phyloP scores from a whole-genome alignment of 1,140 invertebrate genomes.

The Euura saliciscinereae region DNA sequence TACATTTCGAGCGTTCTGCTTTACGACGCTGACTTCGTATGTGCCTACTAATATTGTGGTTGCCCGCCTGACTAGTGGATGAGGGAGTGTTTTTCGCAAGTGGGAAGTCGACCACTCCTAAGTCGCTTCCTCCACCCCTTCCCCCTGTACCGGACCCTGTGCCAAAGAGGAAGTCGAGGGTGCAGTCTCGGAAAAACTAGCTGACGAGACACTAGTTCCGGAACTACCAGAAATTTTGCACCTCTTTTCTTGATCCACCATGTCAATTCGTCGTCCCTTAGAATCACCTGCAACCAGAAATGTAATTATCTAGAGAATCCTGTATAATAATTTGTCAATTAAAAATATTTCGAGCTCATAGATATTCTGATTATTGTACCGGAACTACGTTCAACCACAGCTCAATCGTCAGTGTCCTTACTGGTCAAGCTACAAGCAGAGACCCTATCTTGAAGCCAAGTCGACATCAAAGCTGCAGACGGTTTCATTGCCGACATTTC shows the following conservation, averaged over 20 bases:
- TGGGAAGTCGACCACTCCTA: not conserved
- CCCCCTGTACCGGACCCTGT: not conserved
- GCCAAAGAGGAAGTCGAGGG: not conserved
- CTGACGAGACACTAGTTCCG: not conserved
- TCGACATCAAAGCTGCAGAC: not conserved
- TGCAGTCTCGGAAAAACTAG: not conserved
- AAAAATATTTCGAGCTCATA: not conserved
- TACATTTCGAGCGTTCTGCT: slow-evolving; percentile 2
- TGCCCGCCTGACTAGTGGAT: not conserved
- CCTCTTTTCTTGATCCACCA: not conserved
- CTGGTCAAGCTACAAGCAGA: not conserved
- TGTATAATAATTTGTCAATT: not conserved
- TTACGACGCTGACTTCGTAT: not conserved
- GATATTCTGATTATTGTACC: slow-evolving; percentile 1
- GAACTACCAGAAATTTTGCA: not conserved
- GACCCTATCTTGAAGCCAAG: not conserved
- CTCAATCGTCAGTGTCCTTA: not conserved
- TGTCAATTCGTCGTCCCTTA: not conserved
- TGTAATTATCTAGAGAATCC: not conserved
- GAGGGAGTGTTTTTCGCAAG: not conserved
- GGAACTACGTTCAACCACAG: not conserved
- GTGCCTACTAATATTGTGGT: not conserved
- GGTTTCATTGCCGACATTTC: not conserved
- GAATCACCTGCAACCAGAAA: not conserved
- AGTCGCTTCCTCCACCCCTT: not conserved